phyloP scores from a whole-genome alignment of 2,888 invertebrate genomes.

The Mylabris sibirica region DNA sequence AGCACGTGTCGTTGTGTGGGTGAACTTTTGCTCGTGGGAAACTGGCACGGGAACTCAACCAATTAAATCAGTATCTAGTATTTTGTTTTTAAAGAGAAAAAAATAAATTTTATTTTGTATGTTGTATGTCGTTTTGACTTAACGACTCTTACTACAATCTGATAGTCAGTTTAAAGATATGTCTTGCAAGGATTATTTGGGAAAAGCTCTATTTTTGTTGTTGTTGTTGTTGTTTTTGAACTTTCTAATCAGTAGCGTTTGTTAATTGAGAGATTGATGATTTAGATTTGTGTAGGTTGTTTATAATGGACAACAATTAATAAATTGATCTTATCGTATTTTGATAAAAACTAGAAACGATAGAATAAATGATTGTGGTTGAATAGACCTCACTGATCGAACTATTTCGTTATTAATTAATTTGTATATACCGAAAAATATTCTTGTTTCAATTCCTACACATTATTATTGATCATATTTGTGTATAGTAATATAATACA shows the following conservation, averaged over 20 bases:
- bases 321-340: background rate
- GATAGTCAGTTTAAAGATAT: background rate
- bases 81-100: slow-evolving; percentile 16
- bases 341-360: background rate
- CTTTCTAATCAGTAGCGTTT: slow-evolving; percentile 3
- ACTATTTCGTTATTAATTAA: background rate
- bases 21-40: slow-evolving; percentile 50
- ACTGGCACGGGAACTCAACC: slow-evolving; percentile 48
- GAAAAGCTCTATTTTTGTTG: background rate
- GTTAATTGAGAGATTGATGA: slow-evolving; percentile 1
- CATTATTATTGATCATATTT: slow-evolving; percentile 33
- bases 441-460: too few relatives aligned
- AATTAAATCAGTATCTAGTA: slow-evolving; percentile 41
- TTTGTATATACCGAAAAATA: background rate
- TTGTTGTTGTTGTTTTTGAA: background rate
- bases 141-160: background rate
- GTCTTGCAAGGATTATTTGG: background rate
- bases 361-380: background rate
- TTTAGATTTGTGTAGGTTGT: slow-evolving; percentile 2
- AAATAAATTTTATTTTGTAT: background rate
- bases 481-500: slow-evolving; percentile 41
- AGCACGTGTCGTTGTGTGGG: slow-evolving; percentile 51
- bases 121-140: background rate
- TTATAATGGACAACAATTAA: background rate
- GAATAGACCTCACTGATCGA: background rate